These are phyloP conservation scores for Andrena trimmerana DNA, from an alignment of 2,888 invertebrate species.

Conservation along the genomic window DNA sequence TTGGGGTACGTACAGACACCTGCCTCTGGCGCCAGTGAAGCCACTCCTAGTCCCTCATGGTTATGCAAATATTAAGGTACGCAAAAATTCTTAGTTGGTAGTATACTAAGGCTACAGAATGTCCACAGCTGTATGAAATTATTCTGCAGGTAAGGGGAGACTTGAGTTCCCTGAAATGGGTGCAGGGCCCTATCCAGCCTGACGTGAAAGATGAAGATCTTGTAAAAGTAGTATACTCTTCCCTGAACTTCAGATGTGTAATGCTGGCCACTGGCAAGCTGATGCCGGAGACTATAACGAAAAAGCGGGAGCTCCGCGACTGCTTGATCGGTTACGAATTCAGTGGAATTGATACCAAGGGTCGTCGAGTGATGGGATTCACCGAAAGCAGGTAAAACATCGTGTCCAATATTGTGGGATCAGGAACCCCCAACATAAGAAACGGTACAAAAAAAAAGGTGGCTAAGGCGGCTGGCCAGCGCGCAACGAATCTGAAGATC, in stretches of 20 bases:
- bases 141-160: slow-evolving; percentile 90
- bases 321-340: slow-evolving; percentile 90
- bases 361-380: slow-evolving; percentile 85
- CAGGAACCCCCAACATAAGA: neutral
- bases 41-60: slow-evolving; percentile 88
- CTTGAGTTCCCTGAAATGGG: slow-evolving; percentile 93
- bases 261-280: slow-evolving; percentile 97
- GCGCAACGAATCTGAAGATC: too few species aligned
- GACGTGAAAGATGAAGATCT: slow-evolving; percentile 70
- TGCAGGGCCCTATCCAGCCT: slow-evolving; percentile 88
- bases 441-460: neutral
- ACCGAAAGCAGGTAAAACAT: slow-evolving; percentile 67
- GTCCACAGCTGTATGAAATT: too few species aligned
- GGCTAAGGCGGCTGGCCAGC: too few species aligned
- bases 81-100: neutral
- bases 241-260: slow-evolving; percentile 97
- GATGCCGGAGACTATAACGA: slow-evolving; percentile 92
- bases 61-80: slow-evolving; percentile 89
- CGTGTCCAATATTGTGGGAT: too few species aligned
- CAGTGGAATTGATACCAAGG: slow-evolving; percentile 87
- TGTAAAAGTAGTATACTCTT: slow-evolving; percentile 89
- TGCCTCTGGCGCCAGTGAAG: slow-evolving; percentile 87
- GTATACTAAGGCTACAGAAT: neutral
- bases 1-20: slow-evolving; percentile 94
- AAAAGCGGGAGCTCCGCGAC: slow-evolving; percentile 88